Percentiles rank a stretch among this genome's conserved stretches.
Evolutionary conservation across 2,797 vertebrate genomes (phyloP).

Genomic region (Parauchenoglanis ngamensis): DNA sequence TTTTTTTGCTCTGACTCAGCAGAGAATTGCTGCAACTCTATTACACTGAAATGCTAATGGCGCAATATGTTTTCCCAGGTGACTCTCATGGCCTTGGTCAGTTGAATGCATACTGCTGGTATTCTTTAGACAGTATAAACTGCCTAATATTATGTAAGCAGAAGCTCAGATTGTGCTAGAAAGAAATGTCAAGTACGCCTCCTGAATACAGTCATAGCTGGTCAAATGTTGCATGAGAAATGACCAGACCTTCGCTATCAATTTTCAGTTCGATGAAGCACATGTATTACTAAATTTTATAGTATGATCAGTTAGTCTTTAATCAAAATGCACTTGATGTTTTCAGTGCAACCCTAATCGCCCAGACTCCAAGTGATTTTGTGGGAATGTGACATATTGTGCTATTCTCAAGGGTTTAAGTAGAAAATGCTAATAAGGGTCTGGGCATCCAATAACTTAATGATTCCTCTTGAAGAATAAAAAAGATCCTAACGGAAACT

Average conservation of each 20-base stretch:
- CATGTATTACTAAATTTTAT: conserved; percentile 38
- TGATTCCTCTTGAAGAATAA: conserved; percentile 43
- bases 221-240: neutral
- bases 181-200: conserved; percentile 3
- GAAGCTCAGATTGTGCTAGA: neutral
- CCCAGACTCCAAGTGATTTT: conserved; percentile 34
- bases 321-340: conserved; percentile 51
- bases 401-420: conserved; percentile 38
- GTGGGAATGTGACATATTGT: conserved; percentile 41
- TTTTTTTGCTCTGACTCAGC: conserved; percentile 30
- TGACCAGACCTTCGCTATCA: conserved; percentile 23
- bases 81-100: conserved; percentile 27
- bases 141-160: conserved; percentile 18
- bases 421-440: conserved; percentile 44
- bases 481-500: conserved; percentile 51
- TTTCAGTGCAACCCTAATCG: conserved; percentile 24
- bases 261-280: conserved; percentile 22
- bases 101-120: conserved; percentile 28
- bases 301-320: conserved; percentile 44
- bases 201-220: conserved; percentile 5
- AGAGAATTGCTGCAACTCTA: conserved; percentile 40
- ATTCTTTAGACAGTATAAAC: conserved; percentile 16
- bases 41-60: conserved; percentile 46
- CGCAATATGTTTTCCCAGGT: conserved; percentile 28
- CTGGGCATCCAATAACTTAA: conserved; percentile 45